phyloP scores from a whole-genome alignment of 37 sponge, comb jelly and placozoan genomes.

The Bolinopsis microptera region DNA sequence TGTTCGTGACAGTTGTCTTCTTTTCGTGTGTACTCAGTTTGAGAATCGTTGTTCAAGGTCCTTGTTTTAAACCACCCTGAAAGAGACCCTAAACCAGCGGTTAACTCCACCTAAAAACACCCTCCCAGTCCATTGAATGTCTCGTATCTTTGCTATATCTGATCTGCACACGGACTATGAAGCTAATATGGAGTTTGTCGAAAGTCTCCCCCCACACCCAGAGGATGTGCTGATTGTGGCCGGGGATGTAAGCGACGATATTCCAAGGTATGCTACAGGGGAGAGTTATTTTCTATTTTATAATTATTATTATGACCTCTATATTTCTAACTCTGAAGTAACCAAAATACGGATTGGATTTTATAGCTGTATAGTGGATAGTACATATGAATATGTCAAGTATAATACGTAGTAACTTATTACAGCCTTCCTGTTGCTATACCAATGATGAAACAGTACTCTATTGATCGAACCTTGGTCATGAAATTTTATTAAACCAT shows the following conservation, averaged over 20 bases:
- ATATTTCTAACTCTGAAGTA: not conserved
- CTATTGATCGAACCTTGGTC: no score
- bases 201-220: not conserved
- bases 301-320: no score
- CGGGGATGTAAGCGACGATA: constrained; percentile 63
- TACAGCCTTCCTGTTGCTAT: no score
- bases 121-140: not conserved
- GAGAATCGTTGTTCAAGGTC: not conserved
- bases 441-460: no score
- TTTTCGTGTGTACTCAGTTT: not conserved
- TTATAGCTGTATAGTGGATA: no score
- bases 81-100: not conserved
- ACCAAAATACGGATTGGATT: no score
- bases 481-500: no score
- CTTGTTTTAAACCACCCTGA: not conserved
- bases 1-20: not conserved
- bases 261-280: constrained; percentile 47
- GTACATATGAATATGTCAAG: no score
- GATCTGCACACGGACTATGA: constrained; percentile 67
- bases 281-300: not conserved
- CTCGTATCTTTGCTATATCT: constrained; percentile 48
- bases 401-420: no score
- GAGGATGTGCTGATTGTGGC: constrained; percentile 65
- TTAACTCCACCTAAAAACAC: not conserved
- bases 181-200: constrained; percentile 57